These are phyloP conservation scores for Nezara viridula DNA, from an alignment of 2,888 invertebrate genomes.

Conservation along the genomic window DNA sequence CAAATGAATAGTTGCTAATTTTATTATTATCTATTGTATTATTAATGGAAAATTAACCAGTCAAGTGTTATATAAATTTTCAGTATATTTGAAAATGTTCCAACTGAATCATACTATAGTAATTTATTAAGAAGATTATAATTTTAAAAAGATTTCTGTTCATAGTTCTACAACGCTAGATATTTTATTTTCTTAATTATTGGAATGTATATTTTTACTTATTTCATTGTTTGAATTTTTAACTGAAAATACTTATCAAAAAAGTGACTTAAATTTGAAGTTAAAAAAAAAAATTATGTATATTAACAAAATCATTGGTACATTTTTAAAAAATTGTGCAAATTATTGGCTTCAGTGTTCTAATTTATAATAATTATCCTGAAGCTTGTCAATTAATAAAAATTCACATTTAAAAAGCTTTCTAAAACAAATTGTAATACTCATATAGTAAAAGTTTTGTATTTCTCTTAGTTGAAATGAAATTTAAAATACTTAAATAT, in stretches of 20 bases:
- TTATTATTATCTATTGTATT: neutral
- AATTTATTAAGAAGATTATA: neutral
- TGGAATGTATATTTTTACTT: neutral
- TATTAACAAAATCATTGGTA: neutral
- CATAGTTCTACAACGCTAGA: neutral
- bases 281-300: neutral
- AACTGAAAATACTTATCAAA: neutral
- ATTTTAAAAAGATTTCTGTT: neutral
- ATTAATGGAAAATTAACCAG: neutral
- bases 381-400: slow-evolving; percentile 1
- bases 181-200: neutral
- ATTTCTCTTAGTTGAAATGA: neutral
- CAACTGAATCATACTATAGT: neutral
- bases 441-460: neutral
- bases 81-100: neutral
- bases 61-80: neutral
- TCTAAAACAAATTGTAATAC: neutral
- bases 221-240: neutral
- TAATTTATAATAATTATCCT: neutral
- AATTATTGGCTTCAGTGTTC: neutral
- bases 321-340: neutral
- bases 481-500: neutral
- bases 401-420: neutral
- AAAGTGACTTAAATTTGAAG: neutral
- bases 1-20: neutral